Conservation (phyloP, 2,888 invertebrate genomes). For the Drosophila anceps region DNA sequence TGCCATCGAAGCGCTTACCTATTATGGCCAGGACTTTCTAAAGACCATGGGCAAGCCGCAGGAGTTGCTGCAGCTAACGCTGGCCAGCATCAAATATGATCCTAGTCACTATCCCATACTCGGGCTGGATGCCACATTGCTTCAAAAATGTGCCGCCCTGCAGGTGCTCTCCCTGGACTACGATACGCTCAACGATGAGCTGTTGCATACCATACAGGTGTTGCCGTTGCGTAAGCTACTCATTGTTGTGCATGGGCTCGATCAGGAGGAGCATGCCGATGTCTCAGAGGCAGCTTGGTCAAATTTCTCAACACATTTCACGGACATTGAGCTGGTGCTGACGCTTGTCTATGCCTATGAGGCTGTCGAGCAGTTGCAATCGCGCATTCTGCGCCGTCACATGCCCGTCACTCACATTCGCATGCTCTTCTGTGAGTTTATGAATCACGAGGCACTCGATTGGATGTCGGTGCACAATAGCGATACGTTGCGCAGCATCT, state of each 20-base stretch:
- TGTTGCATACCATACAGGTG: constrained; percentile 83
- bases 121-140: constrained; percentile 86
- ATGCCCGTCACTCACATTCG: constrained; percentile 91
- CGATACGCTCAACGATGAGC: constrained; percentile 84
- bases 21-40: constrained; percentile 83
- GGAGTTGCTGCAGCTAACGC: constrained; percentile 88
- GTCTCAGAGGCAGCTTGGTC: constrained; percentile 89
- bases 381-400: constrained; percentile 88
- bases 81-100: constrained; percentile 91
- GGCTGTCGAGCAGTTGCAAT: constrained; percentile 88
- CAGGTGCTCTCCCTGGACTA: constrained; percentile 86
- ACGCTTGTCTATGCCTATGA: constrained; percentile 89
- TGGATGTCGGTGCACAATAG: constrained; percentile 83
- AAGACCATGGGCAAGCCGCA: constrained; percentile 85
- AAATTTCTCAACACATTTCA: constrained; percentile 85
- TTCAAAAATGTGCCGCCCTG: constrained; percentile 88
- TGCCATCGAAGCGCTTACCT: constrained; percentile 84
- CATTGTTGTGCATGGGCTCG: constrained; percentile 90
- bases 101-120: constrained; percentile 88
- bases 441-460: constrained; percentile 84
- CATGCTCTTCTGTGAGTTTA: constrained; percentile 90
- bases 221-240: constrained; percentile 87
- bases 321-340: constrained; percentile 82
- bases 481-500: constrained; percentile 84
- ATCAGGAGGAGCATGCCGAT: constrained; percentile 87